phyloP scores from a whole-genome alignment of 2,888 invertebrate genomes.

The Aspidiotus destructor region DNA sequence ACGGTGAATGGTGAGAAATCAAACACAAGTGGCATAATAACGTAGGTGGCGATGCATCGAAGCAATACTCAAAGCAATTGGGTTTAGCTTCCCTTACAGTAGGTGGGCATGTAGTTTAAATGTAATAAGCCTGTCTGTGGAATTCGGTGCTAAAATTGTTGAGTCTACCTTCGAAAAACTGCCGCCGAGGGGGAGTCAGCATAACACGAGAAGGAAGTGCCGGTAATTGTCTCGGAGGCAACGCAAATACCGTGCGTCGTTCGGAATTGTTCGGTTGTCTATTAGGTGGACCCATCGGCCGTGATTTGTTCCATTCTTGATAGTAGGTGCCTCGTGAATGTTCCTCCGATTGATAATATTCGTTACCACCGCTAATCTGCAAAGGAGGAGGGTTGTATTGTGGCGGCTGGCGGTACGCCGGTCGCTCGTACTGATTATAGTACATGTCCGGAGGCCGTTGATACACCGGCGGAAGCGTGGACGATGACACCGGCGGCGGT shows the following conservation, averaged over 20 bases:
- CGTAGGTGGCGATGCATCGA: no score
- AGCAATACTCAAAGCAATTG: no score
- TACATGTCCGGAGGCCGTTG: conserved; percentile 7
- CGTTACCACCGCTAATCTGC: background rate
- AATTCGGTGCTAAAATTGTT: background rate
- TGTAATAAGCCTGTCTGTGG: no score
- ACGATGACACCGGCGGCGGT: conserved; percentile 21
- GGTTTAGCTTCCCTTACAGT: no score
- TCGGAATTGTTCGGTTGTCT: conserved; percentile 6
- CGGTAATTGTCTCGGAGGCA: conserved; percentile 34
- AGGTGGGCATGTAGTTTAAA: no score
- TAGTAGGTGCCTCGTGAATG: conserved; percentile 1
- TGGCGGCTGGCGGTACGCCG: background rate
- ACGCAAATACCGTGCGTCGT: conserved; percentile 30
- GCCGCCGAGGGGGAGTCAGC: no score
- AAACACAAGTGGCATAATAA: no score
- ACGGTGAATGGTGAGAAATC: no score
- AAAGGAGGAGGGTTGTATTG: background rate
- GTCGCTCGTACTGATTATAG: conserved; percentile 6
- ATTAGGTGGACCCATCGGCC: background rate
- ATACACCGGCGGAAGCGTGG: conserved; percentile 13
- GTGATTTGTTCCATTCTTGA: conserved; percentile 11
- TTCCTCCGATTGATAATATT: conserved; percentile 14
- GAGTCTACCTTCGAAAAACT: background rate
- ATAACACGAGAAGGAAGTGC: background rate